Conservation (phyloP, 1,140 invertebrate genomes). For the Ylistrum balloti region DNA sequence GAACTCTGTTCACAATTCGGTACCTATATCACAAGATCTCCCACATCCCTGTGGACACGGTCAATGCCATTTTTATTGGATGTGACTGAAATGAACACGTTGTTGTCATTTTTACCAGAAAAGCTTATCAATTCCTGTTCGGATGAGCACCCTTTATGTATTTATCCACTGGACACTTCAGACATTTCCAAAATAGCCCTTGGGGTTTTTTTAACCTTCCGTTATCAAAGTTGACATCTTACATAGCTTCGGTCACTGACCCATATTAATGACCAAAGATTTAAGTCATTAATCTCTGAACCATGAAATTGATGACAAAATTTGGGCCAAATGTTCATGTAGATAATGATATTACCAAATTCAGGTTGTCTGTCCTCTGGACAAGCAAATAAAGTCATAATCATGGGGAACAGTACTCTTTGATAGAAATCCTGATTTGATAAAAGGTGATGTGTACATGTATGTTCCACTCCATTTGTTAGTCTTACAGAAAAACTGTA, state of each 20-base stretch:
- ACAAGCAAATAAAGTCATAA: background rate
- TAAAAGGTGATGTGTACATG: too few relatives aligned
- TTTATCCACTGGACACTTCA: background rate
- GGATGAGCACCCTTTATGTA: background rate
- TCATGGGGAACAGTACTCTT: background rate
- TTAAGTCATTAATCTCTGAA: background rate
- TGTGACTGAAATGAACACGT: background rate
- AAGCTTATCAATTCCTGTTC: constrained; percentile 14
- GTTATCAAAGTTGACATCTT: constrained; percentile 34
- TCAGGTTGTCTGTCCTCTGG: background rate
- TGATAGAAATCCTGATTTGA: too few relatives aligned
- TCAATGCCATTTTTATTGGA: constrained; percentile 27
- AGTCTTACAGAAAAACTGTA: too few relatives aligned
- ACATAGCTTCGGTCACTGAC: constrained; percentile 31
- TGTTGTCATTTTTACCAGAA: background rate
- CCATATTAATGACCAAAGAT: constrained; percentile 17
- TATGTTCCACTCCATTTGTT: too few relatives aligned
- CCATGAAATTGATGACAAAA: background rate
- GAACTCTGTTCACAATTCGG: background rate
- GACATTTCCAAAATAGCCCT: background rate
- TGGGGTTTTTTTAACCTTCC: background rate
- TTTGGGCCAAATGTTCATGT: background rate
- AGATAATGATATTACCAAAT: background rate
- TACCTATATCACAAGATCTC: background rate
- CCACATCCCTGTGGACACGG: background rate